Conservation (phyloP, 2,797 vertebrate species). For the Enteromius mattozi region DNA sequence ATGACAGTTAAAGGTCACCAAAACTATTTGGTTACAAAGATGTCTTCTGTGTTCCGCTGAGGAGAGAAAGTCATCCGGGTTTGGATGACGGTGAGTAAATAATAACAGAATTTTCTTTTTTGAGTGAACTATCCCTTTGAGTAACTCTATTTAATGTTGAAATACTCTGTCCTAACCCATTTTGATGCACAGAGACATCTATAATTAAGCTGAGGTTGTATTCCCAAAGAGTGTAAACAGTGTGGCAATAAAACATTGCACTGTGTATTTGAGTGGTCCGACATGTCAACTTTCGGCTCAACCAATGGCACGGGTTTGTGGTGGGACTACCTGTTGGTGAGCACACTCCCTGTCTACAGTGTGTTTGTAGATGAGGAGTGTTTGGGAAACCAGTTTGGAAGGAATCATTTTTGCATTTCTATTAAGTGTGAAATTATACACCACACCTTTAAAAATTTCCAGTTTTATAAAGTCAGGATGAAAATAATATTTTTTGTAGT, state of each 20-base stretch:
- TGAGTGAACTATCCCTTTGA: background rate
- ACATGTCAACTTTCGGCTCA: background rate
- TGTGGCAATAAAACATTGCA: background rate
- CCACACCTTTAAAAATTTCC: background rate
- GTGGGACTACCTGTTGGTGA: background rate
- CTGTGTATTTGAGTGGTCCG: background rate
- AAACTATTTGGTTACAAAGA: background rate
- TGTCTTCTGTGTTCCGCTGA: background rate
- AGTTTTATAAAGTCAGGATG: background rate
- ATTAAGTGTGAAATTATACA: background rate
- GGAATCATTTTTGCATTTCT: background rate
- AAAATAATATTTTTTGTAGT: background rate
- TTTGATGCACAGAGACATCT: background rate
- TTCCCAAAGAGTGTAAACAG: background rate
- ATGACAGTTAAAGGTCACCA: background rate
- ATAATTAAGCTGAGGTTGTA: constrained; percentile 7
- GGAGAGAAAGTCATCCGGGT: background rate
- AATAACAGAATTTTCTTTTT: background rate
- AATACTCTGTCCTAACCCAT: background rate
- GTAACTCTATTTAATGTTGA: background rate
- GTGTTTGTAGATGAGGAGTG: background rate
- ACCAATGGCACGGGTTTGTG: background rate
- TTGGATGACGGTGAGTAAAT: background rate
- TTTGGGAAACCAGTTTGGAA: constrained; percentile 10
- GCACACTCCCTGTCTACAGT: background rate